Percentiles rank a stretch among this genome's conserved stretches.
Conservation (phyloP, 2,888 invertebrate species). For the Celastrina argiolus region DNA sequence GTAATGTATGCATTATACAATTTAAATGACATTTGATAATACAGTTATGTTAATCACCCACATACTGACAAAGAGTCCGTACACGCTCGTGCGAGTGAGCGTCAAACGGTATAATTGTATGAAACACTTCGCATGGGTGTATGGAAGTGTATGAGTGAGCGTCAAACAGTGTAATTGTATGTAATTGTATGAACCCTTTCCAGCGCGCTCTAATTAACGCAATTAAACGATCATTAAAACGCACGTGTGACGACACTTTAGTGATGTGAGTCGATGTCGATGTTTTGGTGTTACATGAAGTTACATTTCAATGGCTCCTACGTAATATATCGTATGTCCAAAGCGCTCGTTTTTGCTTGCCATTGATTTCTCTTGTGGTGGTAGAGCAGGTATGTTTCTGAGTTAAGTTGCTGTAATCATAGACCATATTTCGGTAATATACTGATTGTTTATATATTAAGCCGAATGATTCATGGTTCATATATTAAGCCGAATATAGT, state of each 20-base stretch:
- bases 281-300: neutral
- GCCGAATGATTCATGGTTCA: too few relatives aligned
- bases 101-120: neutral
- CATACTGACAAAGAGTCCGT: neutral
- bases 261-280: constrained; percentile 37
- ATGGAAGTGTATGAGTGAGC: constrained; percentile 35
- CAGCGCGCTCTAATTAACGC: constrained; percentile 71
- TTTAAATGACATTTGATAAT: constrained; percentile 28
- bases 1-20: constrained; percentile 30
- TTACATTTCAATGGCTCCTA: too few relatives aligned
- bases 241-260: constrained; percentile 54
- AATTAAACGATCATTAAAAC: constrained; percentile 72
- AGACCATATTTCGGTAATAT: too few relatives aligned
- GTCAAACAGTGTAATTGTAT: constrained; percentile 45
- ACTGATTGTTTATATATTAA: too few relatives aligned
- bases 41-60: constrained; percentile 25
- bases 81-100: neutral
- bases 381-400: too few relatives aligned
- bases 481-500: too few relatives aligned
- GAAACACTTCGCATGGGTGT: neutral
- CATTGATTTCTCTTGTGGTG: too few relatives aligned
- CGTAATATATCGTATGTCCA: too few relatives aligned
- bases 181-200: constrained; percentile 69
- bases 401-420: too few relatives aligned
- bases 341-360: too few relatives aligned